Evolutionary conservation across 2,888 invertebrate genomes (phyloP), one percentile per base, ranked within the genome.

Genomic region (Pollenia amentaria): DNA sequence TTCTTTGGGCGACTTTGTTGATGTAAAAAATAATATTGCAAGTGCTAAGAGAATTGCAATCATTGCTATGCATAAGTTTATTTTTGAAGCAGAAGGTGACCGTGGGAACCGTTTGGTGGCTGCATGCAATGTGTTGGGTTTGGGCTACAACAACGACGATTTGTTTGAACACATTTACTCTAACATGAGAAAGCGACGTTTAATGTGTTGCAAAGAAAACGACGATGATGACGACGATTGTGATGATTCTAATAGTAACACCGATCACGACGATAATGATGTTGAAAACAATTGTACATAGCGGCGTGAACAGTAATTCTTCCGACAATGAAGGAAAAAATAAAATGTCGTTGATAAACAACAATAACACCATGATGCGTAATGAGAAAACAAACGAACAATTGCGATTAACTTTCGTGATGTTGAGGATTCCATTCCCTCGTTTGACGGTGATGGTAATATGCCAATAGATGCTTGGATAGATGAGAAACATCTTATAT

Each of bases 401-500:
- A 29, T 80, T 69, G 57, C 84, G 51, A 53, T 80, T 48, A 87
- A 57, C 46, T 84, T 84, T 73, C 65, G 84, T n/a, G 57, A 82
- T 48, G 73, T 87, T 57, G 85, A 80, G 51, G 80, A 85, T 21
- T 80, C 82, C n/a, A 75, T 87, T 62, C 51, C 72, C 18, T 73
- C 84, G n/a, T 80, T 80, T 51, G 80, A 76, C 46, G 80, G 77
- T n/a, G 16, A 14, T 64, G 60, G 55, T 18, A 73, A 14, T 57
- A 48, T 77, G 21, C 51, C 84, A 16, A 51, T 81, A 11, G 42
- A 70, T n/a, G 57, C 42, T 11, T 86, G 82, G 86, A n/a, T n/a
- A n/a, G n/a, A n/a, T n/a, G n/a, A n/a, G n/a, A n/a, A n/a, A n/a
- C n/a, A n/a, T n/a, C n/a, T n/a, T n/a, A n/a, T n/a, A n/a, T n/a